Percentiles rank a stretch among this genome's conserved stretches.
phyloP scores from a whole-genome alignment of 2,797 vertebrate species.

The Arctocebus calabarensis region DNA sequence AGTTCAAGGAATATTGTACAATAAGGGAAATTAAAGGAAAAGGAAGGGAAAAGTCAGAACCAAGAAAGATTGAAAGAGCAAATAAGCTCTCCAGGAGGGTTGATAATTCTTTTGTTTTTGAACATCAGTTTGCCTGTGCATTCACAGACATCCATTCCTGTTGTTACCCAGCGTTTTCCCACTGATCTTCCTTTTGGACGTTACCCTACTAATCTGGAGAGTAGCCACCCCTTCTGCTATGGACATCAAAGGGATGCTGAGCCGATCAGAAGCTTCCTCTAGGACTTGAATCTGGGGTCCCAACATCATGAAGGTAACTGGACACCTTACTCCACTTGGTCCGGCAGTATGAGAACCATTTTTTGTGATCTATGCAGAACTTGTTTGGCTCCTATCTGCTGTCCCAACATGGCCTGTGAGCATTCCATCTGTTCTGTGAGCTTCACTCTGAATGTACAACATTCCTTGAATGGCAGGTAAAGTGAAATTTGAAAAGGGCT shows the following conservation, averaged over 20 bases:
- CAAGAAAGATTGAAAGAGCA: not conserved
- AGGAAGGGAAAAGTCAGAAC: conserved; percentile 15
- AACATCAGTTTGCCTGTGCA: not conserved
- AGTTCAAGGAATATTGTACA: not conserved
- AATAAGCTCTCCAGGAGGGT: not conserved
- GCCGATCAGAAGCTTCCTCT: conserved; percentile 4
- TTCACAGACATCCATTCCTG: not conserved
- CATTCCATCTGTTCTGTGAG: not conserved
- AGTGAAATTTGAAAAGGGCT: not conserved
- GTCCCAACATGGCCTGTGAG: not conserved
- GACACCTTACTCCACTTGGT: not conserved
- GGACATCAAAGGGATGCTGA: not conserved
- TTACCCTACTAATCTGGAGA: not conserved
- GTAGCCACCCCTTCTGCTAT: not conserved
- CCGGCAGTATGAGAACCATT: not conserved
- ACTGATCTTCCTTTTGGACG: not conserved
- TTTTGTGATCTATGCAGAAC: not conserved
- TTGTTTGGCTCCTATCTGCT: not conserved
- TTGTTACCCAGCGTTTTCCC: not conserved
- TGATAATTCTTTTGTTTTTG: not conserved
- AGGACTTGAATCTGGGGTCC: not conserved
- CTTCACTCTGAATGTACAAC: not conserved
- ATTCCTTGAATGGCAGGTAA: not conserved
- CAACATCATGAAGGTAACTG: not conserved
- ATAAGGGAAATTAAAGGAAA: conserved; percentile 1